Evolutionary conservation across 1,140 invertebrate species (phyloP).

Genomic region (Scaptomyza graminum): DNA sequence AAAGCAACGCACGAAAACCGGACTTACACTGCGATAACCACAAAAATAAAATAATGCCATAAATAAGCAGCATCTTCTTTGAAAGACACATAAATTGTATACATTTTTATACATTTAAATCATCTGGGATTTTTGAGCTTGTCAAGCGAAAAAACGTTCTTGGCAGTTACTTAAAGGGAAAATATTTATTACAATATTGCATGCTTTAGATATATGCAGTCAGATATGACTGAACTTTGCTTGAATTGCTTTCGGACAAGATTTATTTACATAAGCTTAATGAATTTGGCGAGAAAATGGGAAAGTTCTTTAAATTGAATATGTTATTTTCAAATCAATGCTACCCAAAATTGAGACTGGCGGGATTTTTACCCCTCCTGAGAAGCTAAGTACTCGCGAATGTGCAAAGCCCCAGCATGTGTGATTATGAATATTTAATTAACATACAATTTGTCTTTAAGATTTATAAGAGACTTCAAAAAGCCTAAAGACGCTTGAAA

Average conservation of each 20-base stretch:
- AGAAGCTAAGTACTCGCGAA: too few relatives aligned
- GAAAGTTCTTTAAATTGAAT: too few relatives aligned
- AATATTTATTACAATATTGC: slow-evolving; percentile 11
- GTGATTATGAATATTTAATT: too few relatives aligned
- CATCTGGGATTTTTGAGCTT: slow-evolving; percentile 5
- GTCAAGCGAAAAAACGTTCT: slow-evolving; percentile 1
- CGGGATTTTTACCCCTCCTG: too few relatives aligned
- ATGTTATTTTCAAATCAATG: too few relatives aligned
- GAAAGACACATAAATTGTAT: neutral
- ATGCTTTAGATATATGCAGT: neutral
- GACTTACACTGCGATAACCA: slow-evolving; percentile 59
- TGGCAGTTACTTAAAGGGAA: neutral
- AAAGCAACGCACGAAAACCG: slow-evolving; percentile 16
- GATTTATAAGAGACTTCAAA: too few relatives aligned
- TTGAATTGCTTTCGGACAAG: neutral
- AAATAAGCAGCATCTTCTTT: slow-evolving; percentile 9
- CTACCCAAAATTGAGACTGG: too few relatives aligned
- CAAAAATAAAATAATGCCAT: slow-evolving; percentile 34
- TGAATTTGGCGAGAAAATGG: too few relatives aligned
- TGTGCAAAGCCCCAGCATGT: too few relatives aligned
- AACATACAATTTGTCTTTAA: too few relatives aligned
- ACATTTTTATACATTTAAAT: slow-evolving; percentile 2
- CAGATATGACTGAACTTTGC: neutral
- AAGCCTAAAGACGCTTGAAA: too few relatives aligned
- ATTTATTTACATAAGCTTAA: too few relatives aligned